Conservation (phyloP, 2,797 vertebrate genomes). For the Dipus sagitta region DNA sequence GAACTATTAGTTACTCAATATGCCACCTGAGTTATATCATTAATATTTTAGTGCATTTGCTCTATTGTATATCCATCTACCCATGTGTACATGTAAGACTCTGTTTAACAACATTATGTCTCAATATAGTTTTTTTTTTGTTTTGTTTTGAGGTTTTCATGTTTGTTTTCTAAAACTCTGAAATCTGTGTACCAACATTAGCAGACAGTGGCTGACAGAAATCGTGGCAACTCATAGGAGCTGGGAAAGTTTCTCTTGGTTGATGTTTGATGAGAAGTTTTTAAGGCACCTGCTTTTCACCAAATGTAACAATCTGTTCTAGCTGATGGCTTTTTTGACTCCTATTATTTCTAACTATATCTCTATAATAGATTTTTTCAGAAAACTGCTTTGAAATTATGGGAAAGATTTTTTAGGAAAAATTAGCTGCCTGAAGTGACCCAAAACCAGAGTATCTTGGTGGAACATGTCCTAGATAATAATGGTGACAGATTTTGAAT, state of each 20-base stretch:
- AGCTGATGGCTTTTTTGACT: conserved; percentile 63
- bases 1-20: background rate
- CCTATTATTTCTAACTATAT: conserved; percentile 44
- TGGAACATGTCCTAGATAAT: background rate
- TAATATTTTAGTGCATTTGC: conserved; percentile 22
- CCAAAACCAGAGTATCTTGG: background rate
- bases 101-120: background rate
- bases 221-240: background rate
- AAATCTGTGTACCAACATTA: conserved; percentile 10
- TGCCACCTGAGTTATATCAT: background rate
- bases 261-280: conserved; percentile 58
- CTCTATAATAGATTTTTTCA: conserved; percentile 58
- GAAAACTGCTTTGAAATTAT: conserved; percentile 42
- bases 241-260: conserved; percentile 2
- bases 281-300: conserved; percentile 54
- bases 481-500: background rate
- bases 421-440: background rate
- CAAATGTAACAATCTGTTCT: conserved; percentile 59
- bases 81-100: background rate
- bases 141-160: background rate
- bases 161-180: background rate
- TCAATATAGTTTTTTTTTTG: background rate
- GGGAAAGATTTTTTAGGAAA: conserved; percentile 36
- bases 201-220: background rate
- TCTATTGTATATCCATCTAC: background rate